Evolutionary conservation across 2,113 vertebrate species (phyloP).

Genomic region (Pholis gunnellus): DNA sequence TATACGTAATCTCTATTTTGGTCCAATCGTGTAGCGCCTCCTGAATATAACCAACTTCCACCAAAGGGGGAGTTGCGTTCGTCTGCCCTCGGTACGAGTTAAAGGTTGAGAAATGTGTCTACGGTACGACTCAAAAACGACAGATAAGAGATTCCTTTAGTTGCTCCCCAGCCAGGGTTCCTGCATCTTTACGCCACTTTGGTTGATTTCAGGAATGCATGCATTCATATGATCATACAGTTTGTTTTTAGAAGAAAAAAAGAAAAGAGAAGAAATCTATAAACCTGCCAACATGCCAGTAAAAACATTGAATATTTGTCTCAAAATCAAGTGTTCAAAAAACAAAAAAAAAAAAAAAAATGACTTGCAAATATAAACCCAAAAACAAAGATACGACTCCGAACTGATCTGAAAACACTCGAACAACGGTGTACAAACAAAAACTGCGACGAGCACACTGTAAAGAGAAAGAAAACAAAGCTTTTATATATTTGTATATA

Average conservation of each 20-base stretch:
- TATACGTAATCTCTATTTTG: slow-evolving; percentile 9
- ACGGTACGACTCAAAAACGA: slow-evolving; percentile 29
- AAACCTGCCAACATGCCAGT: slow-evolving; percentile 74
- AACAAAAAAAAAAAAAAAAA: slow-evolving; percentile 44
- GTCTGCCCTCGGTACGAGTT: slow-evolving; percentile 14
- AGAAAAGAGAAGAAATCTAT: slow-evolving; percentile 44
- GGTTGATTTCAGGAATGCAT: slow-evolving; percentile 80
- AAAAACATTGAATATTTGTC: slow-evolving; percentile 64
- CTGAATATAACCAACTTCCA: neutral
- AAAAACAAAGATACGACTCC: slow-evolving; percentile 69
- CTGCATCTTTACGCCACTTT: slow-evolving; percentile 70
- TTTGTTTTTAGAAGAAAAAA: slow-evolving; percentile 7
- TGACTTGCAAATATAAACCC: slow-evolving; percentile 69
- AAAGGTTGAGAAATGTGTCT: slow-evolving; percentile 22
- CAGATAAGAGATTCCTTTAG: slow-evolving; percentile 15
- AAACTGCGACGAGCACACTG: slow-evolving; percentile 69
- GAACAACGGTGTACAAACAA: slow-evolving; percentile 72
- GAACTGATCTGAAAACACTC: slow-evolving; percentile 67
- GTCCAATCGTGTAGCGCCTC: slow-evolving; percentile 1
- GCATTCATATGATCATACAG: slow-evolving; percentile 74
- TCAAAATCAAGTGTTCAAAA: slow-evolving; percentile 58
- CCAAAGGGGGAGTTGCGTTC: neutral
- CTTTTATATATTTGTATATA: slow-evolving; percentile 61
- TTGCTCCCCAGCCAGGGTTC: slow-evolving; percentile 42
- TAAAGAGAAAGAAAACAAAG: slow-evolving; percentile 48